phyloP scores from a whole-genome alignment of 2,113 vertebrate genomes.

The Sapajus apella region DNA sequence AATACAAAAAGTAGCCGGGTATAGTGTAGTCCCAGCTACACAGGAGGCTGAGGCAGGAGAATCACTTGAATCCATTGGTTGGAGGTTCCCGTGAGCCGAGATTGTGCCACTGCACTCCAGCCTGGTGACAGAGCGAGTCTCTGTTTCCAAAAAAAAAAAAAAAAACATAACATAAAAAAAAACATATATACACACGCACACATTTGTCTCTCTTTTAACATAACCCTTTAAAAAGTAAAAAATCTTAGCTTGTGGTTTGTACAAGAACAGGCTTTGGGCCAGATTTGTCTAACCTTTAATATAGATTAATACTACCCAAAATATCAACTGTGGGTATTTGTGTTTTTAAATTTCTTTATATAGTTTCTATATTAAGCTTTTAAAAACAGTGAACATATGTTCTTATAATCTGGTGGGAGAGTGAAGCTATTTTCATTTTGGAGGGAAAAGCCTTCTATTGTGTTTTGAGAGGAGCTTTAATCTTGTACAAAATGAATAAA shows the following conservation, averaged over 20 bases:
- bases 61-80: no score
- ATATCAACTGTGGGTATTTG: not conserved
- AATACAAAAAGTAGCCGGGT: no score
- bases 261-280: not conserved
- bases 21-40: no score
- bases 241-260: not conserved
- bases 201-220: not conserved
- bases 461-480: conserved; percentile 16
- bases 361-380: not conserved
- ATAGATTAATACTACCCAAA: not conserved
- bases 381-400: not conserved
- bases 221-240: conserved; percentile 18
- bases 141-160: no score
- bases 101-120: no score
- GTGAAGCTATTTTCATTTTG: conserved; percentile 23
- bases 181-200: no score
- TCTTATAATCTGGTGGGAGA: not conserved
- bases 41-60: no score
- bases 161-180: no score
- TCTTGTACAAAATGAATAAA: conserved; percentile 10
- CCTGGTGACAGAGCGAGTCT: no score
- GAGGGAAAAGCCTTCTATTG: not conserved
- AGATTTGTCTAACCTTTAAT: not conserved
- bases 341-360: conserved; percentile 38
- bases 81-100: no score